Evolutionary conservation across 2,113 vertebrate species (phyloP).

Genomic region (Plotosus lineatus): DNA sequence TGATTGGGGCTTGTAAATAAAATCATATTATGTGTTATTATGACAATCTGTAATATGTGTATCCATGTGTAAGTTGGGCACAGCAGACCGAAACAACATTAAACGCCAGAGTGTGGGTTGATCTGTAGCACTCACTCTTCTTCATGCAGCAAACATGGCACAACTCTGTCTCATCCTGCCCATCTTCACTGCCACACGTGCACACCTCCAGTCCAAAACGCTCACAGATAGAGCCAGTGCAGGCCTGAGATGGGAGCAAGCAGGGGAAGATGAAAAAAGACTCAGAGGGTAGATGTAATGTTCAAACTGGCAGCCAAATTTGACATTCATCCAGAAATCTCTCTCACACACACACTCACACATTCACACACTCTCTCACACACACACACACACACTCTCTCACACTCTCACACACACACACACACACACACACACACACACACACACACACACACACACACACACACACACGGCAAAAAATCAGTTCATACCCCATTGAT

Average conservation of each 20-base stretch:
- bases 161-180: constrained; percentile 85
- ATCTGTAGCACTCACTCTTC: constrained; percentile 80
- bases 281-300: neutral
- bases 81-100: neutral
- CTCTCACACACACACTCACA: neutral
- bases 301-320: neutral
- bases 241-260: constrained; percentile 74
- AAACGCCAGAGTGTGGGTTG: neutral
- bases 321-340: neutral
- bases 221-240: constrained; percentile 93
- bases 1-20: neutral
- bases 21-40: neutral
- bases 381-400: no score
- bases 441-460: no score
- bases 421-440: no score
- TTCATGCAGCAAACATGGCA: constrained; percentile 98
- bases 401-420: neutral
- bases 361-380: no score
- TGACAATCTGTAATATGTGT: neutral
- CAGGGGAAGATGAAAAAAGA: neutral
- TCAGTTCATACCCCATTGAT: constrained; percentile 81
- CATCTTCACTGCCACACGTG: constrained; percentile 82
- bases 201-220: constrained; percentile 86
- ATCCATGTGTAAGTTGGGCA: neutral
- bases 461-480: neutral